phyloP scores from a whole-genome alignment of 2,113 vertebrate species.

The Procavia capensis region DNA sequence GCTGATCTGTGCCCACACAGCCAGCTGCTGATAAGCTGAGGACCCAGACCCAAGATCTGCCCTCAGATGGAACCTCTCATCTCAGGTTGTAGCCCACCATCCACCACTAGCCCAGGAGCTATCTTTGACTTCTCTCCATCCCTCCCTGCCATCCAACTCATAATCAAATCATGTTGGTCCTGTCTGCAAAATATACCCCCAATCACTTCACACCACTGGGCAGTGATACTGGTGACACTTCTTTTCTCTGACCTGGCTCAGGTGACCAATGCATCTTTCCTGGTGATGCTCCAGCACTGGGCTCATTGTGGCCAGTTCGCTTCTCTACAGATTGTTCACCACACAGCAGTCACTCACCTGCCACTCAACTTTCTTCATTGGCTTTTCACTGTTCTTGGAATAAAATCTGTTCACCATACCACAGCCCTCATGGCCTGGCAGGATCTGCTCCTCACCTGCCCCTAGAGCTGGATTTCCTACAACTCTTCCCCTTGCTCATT shows the following conservation, averaged over 20 bases:
- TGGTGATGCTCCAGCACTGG: neutral
- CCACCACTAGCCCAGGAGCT: neutral
- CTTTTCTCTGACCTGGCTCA: neutral
- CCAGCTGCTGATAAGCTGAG: neutral
- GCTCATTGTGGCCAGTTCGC: neutral
- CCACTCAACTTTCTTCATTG: neutral
- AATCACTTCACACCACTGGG: neutral
- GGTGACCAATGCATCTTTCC: neutral
- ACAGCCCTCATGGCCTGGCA: no score
- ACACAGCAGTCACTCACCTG: neutral
- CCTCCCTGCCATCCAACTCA: neutral
- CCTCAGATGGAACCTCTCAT: neutral
- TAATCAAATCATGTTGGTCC: neutral
- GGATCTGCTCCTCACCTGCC: neutral
- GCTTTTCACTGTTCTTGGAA: neutral
- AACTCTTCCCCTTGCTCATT: neutral
- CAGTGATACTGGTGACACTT: no score
- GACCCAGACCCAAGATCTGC: neutral
- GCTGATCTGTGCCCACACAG: neutral
- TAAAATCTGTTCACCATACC: neutral
- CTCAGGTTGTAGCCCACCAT: neutral
- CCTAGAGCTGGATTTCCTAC: neutral
- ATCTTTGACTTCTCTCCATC: neutral
- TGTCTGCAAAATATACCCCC: neutral
- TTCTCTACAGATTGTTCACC: neutral